A percentile compares a stretch with the other conserved stretches of the same genome.
Conservation (phyloP, 2,113 vertebrate genomes). For the Notarius quadriscutis region DNA sequence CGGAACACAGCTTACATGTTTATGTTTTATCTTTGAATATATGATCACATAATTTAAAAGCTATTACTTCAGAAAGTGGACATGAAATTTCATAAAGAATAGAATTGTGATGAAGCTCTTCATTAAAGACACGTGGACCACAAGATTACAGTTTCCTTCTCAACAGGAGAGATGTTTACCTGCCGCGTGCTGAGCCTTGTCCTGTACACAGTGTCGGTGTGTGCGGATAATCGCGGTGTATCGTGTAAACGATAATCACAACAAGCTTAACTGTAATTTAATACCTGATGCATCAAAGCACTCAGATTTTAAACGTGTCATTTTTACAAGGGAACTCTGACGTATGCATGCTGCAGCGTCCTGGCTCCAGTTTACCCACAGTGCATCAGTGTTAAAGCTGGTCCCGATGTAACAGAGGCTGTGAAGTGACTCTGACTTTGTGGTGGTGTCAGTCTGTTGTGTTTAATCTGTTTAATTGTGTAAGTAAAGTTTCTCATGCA, state of each 20-base stretch:
- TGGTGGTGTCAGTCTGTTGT: background rate
- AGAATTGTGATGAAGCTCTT: background rate
- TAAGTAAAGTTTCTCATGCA: conserved; percentile 16
- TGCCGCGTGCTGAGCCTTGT: background rate
- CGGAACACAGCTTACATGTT: background rate
- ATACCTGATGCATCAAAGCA: background rate
- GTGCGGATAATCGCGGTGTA: background rate
- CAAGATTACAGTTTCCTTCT: background rate
- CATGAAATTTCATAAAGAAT: background rate
- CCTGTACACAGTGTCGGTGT: background rate
- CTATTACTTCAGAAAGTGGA: background rate
- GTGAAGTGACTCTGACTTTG: background rate
- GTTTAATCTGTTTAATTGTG: conserved; percentile 1
- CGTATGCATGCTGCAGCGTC: background rate
- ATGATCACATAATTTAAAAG: background rate
- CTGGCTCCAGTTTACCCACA: background rate
- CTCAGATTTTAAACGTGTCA: no score
- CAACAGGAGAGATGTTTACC: background rate
- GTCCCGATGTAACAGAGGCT: background rate
- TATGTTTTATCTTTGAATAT: background rate
- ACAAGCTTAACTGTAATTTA: background rate
- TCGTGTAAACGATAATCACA: background rate
- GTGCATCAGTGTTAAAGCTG: background rate
- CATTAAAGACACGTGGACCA: background rate
- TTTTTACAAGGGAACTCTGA: background rate